These are phyloP conservation scores for Pygoscelis adeliae DNA, from an alignment of 2,113 vertebrate genomes.

Conservation along the genomic window DNA sequence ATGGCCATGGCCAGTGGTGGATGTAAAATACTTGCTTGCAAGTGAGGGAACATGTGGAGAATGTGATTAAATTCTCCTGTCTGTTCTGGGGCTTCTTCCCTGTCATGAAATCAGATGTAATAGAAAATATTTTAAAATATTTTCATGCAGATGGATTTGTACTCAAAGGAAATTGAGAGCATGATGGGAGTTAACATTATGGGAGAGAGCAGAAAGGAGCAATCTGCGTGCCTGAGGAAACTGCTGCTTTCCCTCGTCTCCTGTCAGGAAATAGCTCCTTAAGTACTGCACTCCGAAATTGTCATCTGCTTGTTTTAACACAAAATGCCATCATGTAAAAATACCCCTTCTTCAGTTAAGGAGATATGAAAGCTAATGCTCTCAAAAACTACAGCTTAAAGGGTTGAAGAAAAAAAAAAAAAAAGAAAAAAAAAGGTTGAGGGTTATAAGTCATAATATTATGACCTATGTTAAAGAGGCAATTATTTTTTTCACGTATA, in stretches of 20 bases:
- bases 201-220: constrained; percentile 20
- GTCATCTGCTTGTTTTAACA: constrained; percentile 39
- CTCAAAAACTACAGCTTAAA: background rate
- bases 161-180: background rate
- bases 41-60: background rate
- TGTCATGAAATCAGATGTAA: background rate
- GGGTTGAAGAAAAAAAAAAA: background rate
- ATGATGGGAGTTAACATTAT: background rate
- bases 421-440: background rate
- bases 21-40: background rate
- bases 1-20: accelerated
- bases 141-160: background rate
- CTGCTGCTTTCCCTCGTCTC: background rate
- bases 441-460: constrained; percentile 22
- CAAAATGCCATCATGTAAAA: constrained; percentile 6
- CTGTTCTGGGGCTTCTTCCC: background rate
- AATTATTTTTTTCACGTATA: accelerated
- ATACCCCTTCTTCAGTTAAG: background rate
- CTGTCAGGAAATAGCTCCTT: constrained; percentile 40
- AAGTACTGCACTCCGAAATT: background rate
- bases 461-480: background rate
- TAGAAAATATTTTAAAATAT: background rate
- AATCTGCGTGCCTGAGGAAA: background rate
- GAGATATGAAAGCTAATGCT: background rate
- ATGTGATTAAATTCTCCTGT: accelerated